Evolutionary conservation across 2,797 vertebrate genomes (phyloP).

Genomic region (Borostomias antarcticus): DNA sequence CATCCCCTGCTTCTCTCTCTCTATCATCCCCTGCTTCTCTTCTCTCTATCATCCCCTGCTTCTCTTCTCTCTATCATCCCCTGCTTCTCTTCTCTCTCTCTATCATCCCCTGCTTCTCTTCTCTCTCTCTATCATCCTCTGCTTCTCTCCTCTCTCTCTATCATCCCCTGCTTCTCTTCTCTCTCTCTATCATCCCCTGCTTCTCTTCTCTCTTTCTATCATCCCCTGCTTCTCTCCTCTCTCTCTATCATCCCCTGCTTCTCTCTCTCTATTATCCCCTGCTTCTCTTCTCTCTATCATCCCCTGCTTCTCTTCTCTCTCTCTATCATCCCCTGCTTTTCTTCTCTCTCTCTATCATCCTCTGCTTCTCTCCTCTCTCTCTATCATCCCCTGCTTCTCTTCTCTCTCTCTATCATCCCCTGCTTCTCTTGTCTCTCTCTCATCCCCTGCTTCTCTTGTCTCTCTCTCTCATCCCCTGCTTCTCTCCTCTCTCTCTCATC

Average conservation of each 20-base stretch:
- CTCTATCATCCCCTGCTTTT: slow-evolving; percentile 5
- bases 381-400: no score
- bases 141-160: no score
- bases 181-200: background rate
- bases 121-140: no score
- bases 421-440: background rate
- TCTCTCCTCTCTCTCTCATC: background rate
- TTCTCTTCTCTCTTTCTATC: background rate
- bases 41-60: background rate
- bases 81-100: no score
- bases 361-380: slow-evolving; percentile 33
- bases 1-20: background rate
- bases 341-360: slow-evolving; percentile 8
- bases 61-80: slow-evolving; percentile 4
- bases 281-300: no score
- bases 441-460: background rate
- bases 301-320: no score
- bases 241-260: no score
- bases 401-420: background rate
- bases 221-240: no score
- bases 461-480: background rate
- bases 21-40: background rate
- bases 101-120: background rate
- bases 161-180: no score
- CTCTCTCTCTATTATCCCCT: no score